Base-by-base conservation (phyloP, 2,797 vertebrate genomes). In the Ptychadena robeensis region DNA sequence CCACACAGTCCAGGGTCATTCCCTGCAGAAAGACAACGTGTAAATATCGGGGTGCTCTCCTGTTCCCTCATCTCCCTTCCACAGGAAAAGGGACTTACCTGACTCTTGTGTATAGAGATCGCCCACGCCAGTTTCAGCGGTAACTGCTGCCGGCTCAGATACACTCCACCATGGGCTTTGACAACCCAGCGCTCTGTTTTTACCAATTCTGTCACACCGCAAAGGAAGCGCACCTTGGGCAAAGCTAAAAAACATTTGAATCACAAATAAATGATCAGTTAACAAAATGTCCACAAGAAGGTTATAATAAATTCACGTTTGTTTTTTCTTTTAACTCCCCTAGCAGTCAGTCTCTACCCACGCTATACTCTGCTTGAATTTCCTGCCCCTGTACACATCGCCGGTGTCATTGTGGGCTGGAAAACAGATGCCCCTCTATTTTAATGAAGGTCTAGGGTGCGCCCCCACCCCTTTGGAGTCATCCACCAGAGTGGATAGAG, bases 91-190 rank as follows among this genome's bases (percentile, higher is more conserved):
- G 31, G 9, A 86, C 87, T 85, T 83, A 98, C 98, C 94, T 98
- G 97, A 88, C 97, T 99, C 90, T 98, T 99, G 90, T 99, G 98
- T 90, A 99, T 98, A 85, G 97, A 99, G 87, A 99, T 96, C 57
- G 97, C 98, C 98, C 98, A 99, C 84, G 97, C 97, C 82, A 99
- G 90, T 89, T 97, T 98, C 86, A 99, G 93, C 0, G 98, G 98
- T 78, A 99, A 90, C 90, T 99, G 98, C 85, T 95, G 95, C 31
- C 97, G 94, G 88, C 93, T 97, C 86, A 98, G 87, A 82, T 94
- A 91, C 79, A 94, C 81, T 44, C 96, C 96, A 14, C 95, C 93
- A 0, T 89, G 87, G 0, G 93, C 93, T 87, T 97, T 97, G 61
- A 98, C 95, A 0, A 94, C 88, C 96, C 96, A 98, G 85, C 96